Conservation (phyloP, 2,113 vertebrate genomes). For the Aplodontia rufa region DNA sequence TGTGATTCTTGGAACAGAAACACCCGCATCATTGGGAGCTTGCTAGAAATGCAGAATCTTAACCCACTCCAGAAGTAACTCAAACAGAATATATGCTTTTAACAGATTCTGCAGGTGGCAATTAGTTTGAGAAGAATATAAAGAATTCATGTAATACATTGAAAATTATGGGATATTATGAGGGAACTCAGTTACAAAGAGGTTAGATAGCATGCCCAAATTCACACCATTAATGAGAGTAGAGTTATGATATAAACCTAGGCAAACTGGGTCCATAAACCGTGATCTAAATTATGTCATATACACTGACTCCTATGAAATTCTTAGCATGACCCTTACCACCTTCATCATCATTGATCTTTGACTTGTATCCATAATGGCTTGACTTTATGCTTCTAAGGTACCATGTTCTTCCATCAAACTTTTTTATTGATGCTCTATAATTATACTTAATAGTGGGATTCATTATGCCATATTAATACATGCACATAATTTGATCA, state of each 20-base stretch:
- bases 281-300: not conserved
- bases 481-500: too few species aligned
- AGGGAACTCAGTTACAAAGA: not conserved
- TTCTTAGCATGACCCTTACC: not conserved
- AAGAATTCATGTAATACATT: not conserved
- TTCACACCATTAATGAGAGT: not conserved
- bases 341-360: not conserved
- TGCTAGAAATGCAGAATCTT: not conserved
- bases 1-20: not conserved
- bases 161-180: not conserved
- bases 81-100: not conserved
- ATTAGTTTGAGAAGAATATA: not conserved
- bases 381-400: not conserved
- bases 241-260: not conserved
- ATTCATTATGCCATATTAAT: too few species aligned
- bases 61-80: not conserved
- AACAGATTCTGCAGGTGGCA: not conserved
- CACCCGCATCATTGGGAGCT: not conserved
- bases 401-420: not conserved
- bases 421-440: too few species aligned
- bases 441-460: too few species aligned
- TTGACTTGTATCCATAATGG: not conserved
- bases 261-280: not conserved
- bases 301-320: not conserved
- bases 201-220: not conserved